phyloP scores from a whole-genome alignment of 1,140 invertebrate genomes.

The Drosophila asahinai region DNA sequence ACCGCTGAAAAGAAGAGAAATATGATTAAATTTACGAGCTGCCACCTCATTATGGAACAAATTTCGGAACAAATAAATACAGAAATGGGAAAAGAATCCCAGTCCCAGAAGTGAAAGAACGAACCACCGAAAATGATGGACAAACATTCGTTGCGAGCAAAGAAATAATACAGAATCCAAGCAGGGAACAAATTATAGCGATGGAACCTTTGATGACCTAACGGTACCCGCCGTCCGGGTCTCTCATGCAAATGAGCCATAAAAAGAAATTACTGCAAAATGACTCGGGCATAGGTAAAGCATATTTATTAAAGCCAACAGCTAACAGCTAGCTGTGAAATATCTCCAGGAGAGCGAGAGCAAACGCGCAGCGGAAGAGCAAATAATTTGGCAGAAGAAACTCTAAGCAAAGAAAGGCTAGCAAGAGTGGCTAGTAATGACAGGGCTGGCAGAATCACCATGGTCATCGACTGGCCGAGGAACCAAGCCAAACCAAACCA shows the following conservation, averaged over 20 bases:
- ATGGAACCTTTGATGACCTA: conserved; percentile 62
- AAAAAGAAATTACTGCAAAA: conserved; percentile 62
- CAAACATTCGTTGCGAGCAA: conserved; percentile 18
- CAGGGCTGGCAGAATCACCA: conserved; percentile 40
- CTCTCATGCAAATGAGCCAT: conserved; percentile 75
- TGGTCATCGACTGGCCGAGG: conserved; percentile 42
- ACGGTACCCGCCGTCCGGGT: conserved; percentile 46
- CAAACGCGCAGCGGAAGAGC: conserved; percentile 8
- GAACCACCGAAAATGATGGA: conserved; percentile 35
- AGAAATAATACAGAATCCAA: conserved; percentile 36
- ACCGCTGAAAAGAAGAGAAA: conserved; percentile 40
- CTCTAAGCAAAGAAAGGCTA: conserved; percentile 6
- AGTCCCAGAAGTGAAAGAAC: conserved; percentile 62
- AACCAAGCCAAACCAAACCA: conserved; percentile 38
- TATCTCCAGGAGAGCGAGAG: conserved; percentile 19
- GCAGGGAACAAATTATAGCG: conserved; percentile 40
- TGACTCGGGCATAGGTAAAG: conserved; percentile 32
- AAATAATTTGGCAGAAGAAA: conserved; percentile 45
- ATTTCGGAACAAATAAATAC: conserved; percentile 50
- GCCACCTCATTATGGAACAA: conserved; percentile 76
- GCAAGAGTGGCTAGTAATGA: conserved; percentile 40
- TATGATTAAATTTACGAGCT: conserved; percentile 72
- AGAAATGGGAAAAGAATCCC: conserved; percentile 13
- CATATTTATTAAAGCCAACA: conserved; percentile 74
- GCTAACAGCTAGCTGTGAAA: conserved; percentile 71